Evolutionary conservation across 2,888 invertebrate genomes (phyloP), one percentile per base, ranked within the genome.

Genomic region (Selenia dentaria): DNA sequence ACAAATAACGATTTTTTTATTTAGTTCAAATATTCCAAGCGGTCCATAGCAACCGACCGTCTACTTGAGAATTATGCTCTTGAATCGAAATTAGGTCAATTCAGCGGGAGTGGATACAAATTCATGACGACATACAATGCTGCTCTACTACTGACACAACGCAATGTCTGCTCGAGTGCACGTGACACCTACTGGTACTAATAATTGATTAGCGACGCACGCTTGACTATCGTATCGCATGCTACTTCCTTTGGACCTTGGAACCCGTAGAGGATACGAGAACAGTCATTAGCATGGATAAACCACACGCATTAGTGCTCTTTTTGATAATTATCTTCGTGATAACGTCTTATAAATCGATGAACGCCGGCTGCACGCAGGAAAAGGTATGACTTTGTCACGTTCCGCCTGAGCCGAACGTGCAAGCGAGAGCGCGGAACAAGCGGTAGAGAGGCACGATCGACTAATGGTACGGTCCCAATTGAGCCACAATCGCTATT

Each of bases 161-260:
- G 70, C 68, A 67, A 4, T 4, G 60, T 51, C 38, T 39, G 35
- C 46, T 61, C 63, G 59, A 62, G 61, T 62, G 63, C 59, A 54
- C 57, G 54, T 67, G 70, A 70, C 62, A 43, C 62, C 62, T 69
- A 78, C 81, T 77, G 78, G 59, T 64, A 64, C 70, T 79, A 82
- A n/a, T n/a, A n/a, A 87, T 85, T 83, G 79, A 80, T 82, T 79
- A 78, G 75, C 69, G 58, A 63, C 72, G 74, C 75, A 72, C 70
- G 72, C 70, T 59, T 37, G 49, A 57, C 47, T 43, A 41, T 45
- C 41, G 29, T 43, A 41, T 45, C 41, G 29, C 40, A 48, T 48
- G 44, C 49, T 33, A 56, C 51, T 54, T 60, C 60, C 57, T 54
- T 51, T 28, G 27, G 48, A 50, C 51, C 45, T 41, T 49, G 51